These are phyloP conservation scores for Popillia japonica DNA, from an alignment of 1,140 invertebrate species.

Conservation along the genomic window DNA sequence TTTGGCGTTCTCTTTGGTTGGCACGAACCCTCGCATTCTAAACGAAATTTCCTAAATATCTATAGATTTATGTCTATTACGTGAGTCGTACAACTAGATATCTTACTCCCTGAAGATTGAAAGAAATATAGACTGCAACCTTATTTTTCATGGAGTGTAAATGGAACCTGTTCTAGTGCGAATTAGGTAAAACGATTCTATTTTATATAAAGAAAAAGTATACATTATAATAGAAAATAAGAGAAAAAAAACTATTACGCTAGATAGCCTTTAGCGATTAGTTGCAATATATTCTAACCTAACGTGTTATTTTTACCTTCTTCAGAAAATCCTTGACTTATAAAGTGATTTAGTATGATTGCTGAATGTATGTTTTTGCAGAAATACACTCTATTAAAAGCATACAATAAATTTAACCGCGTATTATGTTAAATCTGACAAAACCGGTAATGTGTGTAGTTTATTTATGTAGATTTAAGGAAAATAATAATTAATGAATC, in stretches of 20 bases:
- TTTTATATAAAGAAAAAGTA: too few species aligned
- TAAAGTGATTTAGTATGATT: background rate
- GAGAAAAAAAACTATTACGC: too few species aligned
- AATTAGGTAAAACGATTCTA: too few species aligned
- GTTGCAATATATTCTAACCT: too few species aligned
- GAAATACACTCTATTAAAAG: background rate
- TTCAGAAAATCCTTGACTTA: background rate
- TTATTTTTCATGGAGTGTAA: too few species aligned
- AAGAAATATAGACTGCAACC: background rate
- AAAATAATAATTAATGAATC: conserved; percentile 9
- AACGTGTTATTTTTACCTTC: background rate
- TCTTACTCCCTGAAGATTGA: background rate
- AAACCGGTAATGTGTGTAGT: background rate
- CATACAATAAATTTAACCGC: background rate
- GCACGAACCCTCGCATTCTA: background rate
- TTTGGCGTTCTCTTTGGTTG: background rate
- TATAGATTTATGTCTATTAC: conserved; percentile 5
- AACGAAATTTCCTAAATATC: background rate
- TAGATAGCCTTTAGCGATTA: too few species aligned
- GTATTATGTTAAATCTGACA: background rate
- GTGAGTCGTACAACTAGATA: background rate
- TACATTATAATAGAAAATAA: too few species aligned
- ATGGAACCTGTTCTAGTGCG: too few species aligned
- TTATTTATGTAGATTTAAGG: background rate
- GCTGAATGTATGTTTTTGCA: background rate